A percentile compares a stretch with the other conserved stretches of the same genome.
Evolutionary conservation across 2,888 invertebrate genomes (phyloP).

Genomic region (Euzophera pinguis): DNA sequence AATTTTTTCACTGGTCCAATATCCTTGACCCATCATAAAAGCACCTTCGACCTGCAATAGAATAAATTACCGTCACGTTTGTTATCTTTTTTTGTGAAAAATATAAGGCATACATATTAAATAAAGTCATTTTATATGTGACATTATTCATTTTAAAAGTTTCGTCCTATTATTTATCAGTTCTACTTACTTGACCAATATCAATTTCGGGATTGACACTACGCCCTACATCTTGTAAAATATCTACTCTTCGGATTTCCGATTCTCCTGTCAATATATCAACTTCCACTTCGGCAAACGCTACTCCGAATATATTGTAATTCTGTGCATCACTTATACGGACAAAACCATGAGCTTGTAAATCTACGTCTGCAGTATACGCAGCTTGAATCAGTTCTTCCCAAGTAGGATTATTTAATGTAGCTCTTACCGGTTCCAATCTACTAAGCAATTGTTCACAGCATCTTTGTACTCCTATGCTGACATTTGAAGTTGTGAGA

Average conservation of each 20-base stretch:
- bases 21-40: conserved; percentile 85
- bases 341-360: conserved; percentile 39
- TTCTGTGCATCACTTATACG: conserved; percentile 24
- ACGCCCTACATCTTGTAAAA: conserved; percentile 82
- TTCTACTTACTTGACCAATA: conserved; percentile 77
- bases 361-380: conserved; percentile 29
- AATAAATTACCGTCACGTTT: not conserved
- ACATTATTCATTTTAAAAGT: not conserved
- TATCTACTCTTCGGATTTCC: conserved; percentile 78
- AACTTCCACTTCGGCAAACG: conserved; percentile 83
- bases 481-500: conserved; percentile 82
- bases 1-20: conserved; percentile 85
- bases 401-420: conserved; percentile 63
- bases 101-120: too few relatives aligned
- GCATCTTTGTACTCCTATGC: conserved; percentile 69
- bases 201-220: conserved; percentile 82
- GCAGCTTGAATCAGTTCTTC: conserved; percentile 67
- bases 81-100: too few relatives aligned
- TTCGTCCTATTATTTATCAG: not conserved
- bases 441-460: conserved; percentile 64
- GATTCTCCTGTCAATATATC: conserved; percentile 85
- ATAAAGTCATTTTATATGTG: too few relatives aligned
- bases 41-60: conserved; percentile 81
- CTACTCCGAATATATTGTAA: conserved; percentile 71
- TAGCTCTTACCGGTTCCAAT: conserved; percentile 55